phyloP scores from a whole-genome alignment of 2,113 vertebrate species.

The Heloderma charlesbogerti region DNA sequence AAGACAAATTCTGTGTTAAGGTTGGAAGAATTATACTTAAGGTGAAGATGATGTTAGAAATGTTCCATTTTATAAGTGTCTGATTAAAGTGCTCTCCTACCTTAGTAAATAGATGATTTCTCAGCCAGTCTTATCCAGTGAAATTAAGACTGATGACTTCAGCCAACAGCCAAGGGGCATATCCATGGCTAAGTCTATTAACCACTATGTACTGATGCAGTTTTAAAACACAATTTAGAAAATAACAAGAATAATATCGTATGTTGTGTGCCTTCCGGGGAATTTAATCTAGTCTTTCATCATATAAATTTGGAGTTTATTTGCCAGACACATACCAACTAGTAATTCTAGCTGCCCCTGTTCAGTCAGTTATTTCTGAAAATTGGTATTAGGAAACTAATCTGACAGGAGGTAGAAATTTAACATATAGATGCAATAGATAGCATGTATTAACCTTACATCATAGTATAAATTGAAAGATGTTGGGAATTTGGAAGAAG shows the following conservation, averaged over 20 bases:
- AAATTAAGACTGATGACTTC: constrained; percentile 17
- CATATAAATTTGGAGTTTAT: constrained; percentile 4
- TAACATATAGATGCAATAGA: background rate
- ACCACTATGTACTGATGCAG: background rate
- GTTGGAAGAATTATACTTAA: background rate
- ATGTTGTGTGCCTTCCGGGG: constrained; percentile 59
- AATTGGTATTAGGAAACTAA: constrained; percentile 27
- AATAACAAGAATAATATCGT: background rate
- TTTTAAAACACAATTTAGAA: constrained; percentile 40
- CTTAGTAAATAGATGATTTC: background rate
- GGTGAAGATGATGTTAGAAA: background rate
- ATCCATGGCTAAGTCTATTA: constrained; percentile 1
- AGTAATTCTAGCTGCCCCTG: constrained; percentile 19
- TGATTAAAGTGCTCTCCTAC: constrained; percentile 5
- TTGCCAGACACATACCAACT: background rate
- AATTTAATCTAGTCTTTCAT: constrained; percentile 49
- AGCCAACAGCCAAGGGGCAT: background rate
- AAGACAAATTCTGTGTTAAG: constrained; percentile 13
- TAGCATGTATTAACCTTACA: background rate
- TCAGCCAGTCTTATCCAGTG: background rate
- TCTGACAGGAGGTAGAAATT: background rate
- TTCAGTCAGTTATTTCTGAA: background rate
- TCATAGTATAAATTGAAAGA: background rate
- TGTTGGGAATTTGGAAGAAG: background rate
- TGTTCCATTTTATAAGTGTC: background rate